Base-by-base conservation (phyloP, 2,888 invertebrate genomes). In the Coelopa pilipes region DNA sequence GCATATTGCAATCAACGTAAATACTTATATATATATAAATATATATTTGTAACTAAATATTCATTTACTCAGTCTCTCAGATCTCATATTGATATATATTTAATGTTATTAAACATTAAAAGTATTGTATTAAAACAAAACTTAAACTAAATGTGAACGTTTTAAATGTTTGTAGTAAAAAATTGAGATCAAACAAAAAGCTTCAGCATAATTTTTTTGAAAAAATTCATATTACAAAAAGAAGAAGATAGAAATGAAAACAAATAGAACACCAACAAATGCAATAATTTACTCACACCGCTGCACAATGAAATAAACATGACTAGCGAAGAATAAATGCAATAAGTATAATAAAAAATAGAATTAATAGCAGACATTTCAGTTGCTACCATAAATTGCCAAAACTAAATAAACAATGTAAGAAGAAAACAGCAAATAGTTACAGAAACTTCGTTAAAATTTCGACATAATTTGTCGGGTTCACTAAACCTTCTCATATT, bases 1-100 rank as follows among this genome's bases (percentile, higher is more conserved):
- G 74, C 74, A 74, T 72, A 74, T 73, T 72, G 76, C 76, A 76
- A 74, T 76, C 76, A 76, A 62, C 1, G 34, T 53, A 15, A 63
- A 70, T 50, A 53, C 47, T 66, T 75, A 49, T 45, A 60, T 70
- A 49, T 24, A 69, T 46, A 50, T 67, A 66, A 19, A 19, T 49
- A 45, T 53, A 60, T 67, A 59, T 65, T 53, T 55, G 24, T 65
- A 65, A 57, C 19, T 65, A 50, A 67, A 67, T 55, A 63, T 59
- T 62, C 17, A 72, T 65, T 63, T 63, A 72, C 46, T 21, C 47
- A 46, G 67, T 19, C 53, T 72, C 55, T 72, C 55, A 24, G 66
- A 63, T 34, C 49, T 49, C 63, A 63, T 50, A 34, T 57, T 34
- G 19, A 46, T 47, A 66, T 59, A 17, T 70, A 59, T 46, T 19